Conservation (phyloP, 2,888 invertebrate genomes). For the Megalurothrips usitatus region DNA sequence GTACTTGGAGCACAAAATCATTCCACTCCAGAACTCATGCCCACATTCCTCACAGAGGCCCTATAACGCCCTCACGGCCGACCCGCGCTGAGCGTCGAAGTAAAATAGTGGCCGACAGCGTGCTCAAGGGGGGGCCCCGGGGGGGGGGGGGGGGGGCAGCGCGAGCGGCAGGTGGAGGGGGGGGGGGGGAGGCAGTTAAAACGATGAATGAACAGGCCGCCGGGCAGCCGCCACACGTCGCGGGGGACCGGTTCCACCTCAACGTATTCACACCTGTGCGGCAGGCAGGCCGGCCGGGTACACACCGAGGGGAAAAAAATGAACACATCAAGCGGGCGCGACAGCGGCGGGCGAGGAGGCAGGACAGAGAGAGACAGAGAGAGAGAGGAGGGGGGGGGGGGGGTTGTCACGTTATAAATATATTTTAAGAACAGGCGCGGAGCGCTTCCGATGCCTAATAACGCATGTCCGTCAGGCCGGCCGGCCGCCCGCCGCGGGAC, state of each 20-base stretch:
- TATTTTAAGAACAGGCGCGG: neutral
- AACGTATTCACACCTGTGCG: neutral
- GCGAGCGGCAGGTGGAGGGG: too few relatives aligned
- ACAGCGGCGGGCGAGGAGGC: neutral
- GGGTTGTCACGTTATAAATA: neutral
- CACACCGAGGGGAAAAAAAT: neutral
- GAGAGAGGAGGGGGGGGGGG: too few relatives aligned
- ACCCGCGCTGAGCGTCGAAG: too few relatives aligned
- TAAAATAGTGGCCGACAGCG: too few relatives aligned
- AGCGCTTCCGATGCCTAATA: neutral
- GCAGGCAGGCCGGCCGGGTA: neutral
- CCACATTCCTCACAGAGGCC: too few relatives aligned
- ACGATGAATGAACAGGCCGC: neutral
- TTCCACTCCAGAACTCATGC: too few relatives aligned
- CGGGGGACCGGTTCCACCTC: neutral
- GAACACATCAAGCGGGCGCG: neutral
- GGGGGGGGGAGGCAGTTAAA: neutral
- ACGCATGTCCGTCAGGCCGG: neutral
- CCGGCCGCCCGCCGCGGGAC: neutral
- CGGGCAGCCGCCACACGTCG: neutral
- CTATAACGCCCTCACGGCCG: too few relatives aligned
- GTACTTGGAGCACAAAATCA: too few relatives aligned
- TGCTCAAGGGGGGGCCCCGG: too few relatives aligned
- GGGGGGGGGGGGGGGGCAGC: neutral
- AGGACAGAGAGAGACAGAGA: neutral